Conservation (phyloP, 2,888 invertebrate species). For the Lepas anatifera region DNA sequence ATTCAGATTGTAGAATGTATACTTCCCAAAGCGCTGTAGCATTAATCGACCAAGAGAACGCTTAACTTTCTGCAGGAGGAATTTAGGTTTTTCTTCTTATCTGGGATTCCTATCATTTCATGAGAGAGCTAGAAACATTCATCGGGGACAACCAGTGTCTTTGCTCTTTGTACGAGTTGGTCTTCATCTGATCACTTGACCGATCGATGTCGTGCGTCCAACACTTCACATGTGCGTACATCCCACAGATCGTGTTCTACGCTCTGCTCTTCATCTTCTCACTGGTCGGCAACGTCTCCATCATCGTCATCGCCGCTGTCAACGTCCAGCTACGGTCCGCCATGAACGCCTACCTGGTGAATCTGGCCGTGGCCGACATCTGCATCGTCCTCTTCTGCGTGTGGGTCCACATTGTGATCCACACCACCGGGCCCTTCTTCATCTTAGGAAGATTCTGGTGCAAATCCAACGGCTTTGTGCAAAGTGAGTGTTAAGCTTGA, state of each 20-base stretch:
- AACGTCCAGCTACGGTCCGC: constrained; percentile 29
- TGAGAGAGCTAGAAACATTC: too few species aligned
- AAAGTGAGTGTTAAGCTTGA: constrained; percentile 31
- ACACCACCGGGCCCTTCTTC: constrained; percentile 27
- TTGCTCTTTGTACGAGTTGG: too few species aligned
- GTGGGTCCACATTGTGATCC: constrained; percentile 30
- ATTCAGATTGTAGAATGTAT: too few species aligned
- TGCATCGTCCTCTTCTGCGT: constrained; percentile 30
- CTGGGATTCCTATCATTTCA: too few species aligned
- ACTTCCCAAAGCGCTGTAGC: too few species aligned
- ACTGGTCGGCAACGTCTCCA: constrained; percentile 29
- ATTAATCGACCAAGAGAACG: too few species aligned
- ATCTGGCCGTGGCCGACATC: constrained; percentile 30
- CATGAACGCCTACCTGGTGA: constrained; percentile 30
- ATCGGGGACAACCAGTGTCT: too few species aligned
- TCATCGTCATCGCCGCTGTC: constrained; percentile 28
- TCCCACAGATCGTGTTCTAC: constrained; percentile 23
- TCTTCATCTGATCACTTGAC: too few species aligned
- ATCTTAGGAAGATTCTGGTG: constrained; percentile 29
- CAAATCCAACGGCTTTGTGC: constrained; percentile 30
- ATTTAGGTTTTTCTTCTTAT: too few species aligned
- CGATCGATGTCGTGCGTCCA: too few species aligned
- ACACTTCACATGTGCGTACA: too few species aligned
- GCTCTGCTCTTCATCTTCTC: constrained; percentile 28
- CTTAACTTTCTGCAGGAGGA: too few species aligned